Conservation (phyloP, 1,140 invertebrate species). For the Atta texana region DNA sequence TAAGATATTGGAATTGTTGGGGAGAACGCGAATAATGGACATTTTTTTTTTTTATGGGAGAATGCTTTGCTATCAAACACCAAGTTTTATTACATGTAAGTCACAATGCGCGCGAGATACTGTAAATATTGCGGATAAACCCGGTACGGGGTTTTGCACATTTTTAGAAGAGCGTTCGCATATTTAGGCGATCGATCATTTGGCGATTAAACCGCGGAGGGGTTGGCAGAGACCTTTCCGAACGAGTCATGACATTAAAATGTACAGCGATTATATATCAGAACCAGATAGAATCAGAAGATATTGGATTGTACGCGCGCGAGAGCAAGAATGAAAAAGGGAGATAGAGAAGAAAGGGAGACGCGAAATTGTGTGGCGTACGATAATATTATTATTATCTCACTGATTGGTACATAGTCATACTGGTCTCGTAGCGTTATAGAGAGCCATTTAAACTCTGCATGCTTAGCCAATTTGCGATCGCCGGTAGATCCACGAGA, state of each 20-base stretch:
- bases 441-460: constrained; percentile 76
- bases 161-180: constrained; percentile 69
- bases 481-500: constrained; percentile 57
- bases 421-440: constrained; percentile 74
- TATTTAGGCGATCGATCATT: not conserved
- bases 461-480: constrained; percentile 80
- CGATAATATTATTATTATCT: constrained; percentile 68
- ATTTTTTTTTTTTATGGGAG: not conserved
- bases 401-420: constrained; percentile 75
- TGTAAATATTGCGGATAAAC: constrained; percentile 70
- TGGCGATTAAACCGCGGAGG: constrained; percentile 15
- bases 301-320: not conserved
- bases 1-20: constrained; percentile 27
- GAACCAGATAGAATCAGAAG: constrained; percentile 27
- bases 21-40: not conserved
- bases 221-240: not conserved
- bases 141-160: constrained; percentile 64
- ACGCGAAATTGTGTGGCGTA: constrained; percentile 31
- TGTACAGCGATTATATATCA: constrained; percentile 54
- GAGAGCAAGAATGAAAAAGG: not conserved
- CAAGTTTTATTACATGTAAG: constrained; percentile 69
- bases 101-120: constrained; percentile 55
- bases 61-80: constrained; percentile 62
- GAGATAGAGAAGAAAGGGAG: not conserved
- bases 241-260: constrained; percentile 45